Evolutionary conservation across 1,140 invertebrate species (phyloP), one percentile per base, ranked within the genome.

Genomic region (Drosophila ficusphila): DNA sequence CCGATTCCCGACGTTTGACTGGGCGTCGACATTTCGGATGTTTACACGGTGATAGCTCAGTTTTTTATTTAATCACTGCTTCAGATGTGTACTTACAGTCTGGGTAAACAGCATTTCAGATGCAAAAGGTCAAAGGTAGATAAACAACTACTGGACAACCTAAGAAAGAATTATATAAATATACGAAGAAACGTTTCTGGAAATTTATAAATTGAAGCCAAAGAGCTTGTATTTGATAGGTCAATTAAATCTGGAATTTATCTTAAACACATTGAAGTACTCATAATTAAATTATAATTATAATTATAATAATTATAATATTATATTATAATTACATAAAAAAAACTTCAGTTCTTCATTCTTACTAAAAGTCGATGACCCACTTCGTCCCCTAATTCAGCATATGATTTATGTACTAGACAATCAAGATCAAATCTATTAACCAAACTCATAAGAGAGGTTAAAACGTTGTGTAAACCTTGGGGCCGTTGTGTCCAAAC

Each of bases 1-100:
- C 31, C 16, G 1, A 23, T 21, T 33, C 16, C 16, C 11, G 19
- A 21, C 67, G 14, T 68, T 68, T 52, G 64, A 52, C 61, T 52
- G 42, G 60, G 64, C 61, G 61, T 67, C 61, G 27, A 67, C 64
- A 52, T 38, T 51, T 52, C 36, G 61, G 61, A 52, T 68, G 64
- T 68, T 67, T 68, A 67, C 25, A 14, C 5, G 4, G n/a, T n/a
- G 36, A 52, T 33, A 25, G 42, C 11, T 25, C 2, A 14, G 21
- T 27, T 31, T 25, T 33, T 25, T 42, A 36, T 36, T 9, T 9
- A 57, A 18, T 16, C 52, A 21, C 19, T 34, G 53, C 25, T 12
- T 12, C 23, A 16, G 4, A 7, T 18, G 8, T 29, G n/a, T 12
- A 27, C 19, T 11, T n/a, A 4, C 7, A 54, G 34, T 31, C 27